Evolutionary conservation across 2,888 invertebrate species (phyloP), one percentile per base, ranked within the genome.

Genomic region (Leptopterna dolabrata): DNA sequence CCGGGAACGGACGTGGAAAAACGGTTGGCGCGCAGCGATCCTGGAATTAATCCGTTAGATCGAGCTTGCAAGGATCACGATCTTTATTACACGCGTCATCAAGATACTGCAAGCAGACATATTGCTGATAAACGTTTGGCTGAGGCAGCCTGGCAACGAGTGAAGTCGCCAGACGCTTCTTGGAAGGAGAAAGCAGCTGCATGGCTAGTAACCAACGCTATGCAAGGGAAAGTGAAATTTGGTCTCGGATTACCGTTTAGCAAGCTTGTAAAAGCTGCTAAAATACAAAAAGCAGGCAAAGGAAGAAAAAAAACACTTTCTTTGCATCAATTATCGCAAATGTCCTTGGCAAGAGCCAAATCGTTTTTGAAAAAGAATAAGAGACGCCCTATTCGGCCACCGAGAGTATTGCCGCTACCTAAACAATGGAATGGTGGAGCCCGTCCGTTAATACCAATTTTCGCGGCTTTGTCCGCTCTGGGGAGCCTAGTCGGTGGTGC

Each of bases 51-150:
- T 90, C 88, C 88, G 6, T 89, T 91, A 41, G 91, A 91, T 89
- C 87, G 81, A 24, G 91, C 91, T 19, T 91, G 91, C 87, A 91
- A 91, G 88, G 87, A 90, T 19, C 91, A 91, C 89, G 91, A 91
- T 89, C 91, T 91, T 63, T 90, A 90, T 7, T 91, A 91, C 47
- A 87, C 88, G 24, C 16, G 86, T n/a, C 13, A 70, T 73, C 89
- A 88, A 89, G 88, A 88, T 47, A 63, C 81, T 45, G 9, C 11
- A 24, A 30, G 55, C 29, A 19, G 88, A 29, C 87, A 89, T 41
- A 83, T 76, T 51, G 89, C 87, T 11, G 89, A 88, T 73, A 45
- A 63, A 29, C 47, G 24, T 41, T 83, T 89, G 63, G 84, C 43
- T 30, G 45, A 76, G 19, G 73, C 19, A 45, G 88, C 88, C 36